Conservation (phyloP, 2,888 invertebrate species). For the Dasypogon diadema region DNA sequence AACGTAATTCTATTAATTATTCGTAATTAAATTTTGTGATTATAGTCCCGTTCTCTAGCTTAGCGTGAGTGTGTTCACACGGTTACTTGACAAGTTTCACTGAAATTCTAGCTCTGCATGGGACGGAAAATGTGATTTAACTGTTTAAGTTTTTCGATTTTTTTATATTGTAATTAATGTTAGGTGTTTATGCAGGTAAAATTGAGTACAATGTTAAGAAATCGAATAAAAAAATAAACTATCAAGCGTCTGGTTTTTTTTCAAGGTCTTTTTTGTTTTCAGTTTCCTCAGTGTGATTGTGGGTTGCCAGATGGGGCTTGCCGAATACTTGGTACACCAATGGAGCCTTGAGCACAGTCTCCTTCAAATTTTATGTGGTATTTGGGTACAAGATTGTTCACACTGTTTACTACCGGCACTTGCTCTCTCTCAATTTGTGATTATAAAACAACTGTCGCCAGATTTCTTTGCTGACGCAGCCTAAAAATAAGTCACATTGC, state of each 20-base stretch:
- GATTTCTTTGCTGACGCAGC: too few species aligned
- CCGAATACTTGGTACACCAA: too few species aligned
- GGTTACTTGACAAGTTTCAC: neutral
- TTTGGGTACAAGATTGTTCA: too few species aligned
- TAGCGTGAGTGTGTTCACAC: neutral
- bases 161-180: constrained; percentile 18
- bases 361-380: too few species aligned
- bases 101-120: constrained; percentile 14
- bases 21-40: constrained; percentile 17
- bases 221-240: constrained; percentile 20
- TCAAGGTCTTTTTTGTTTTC: constrained; percentile 17
- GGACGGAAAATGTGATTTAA: constrained; percentile 44
- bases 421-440: too few species aligned
- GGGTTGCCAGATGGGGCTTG: too few species aligned
- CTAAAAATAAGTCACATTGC: too few species aligned
- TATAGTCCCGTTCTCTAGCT: constrained; percentile 10
- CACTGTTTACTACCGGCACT: too few species aligned
- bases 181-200: constrained; percentile 3
- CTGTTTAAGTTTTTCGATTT: constrained; percentile 35
- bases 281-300: too few species aligned
- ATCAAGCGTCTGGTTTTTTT: constrained; percentile 1
- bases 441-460: too few species aligned
- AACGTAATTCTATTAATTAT: neutral
- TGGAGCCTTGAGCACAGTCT: too few species aligned
- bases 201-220: constrained; percentile 33